phyloP scores from a whole-genome alignment of 1,140 invertebrate species.

The Protaetia brevitarsis region DNA sequence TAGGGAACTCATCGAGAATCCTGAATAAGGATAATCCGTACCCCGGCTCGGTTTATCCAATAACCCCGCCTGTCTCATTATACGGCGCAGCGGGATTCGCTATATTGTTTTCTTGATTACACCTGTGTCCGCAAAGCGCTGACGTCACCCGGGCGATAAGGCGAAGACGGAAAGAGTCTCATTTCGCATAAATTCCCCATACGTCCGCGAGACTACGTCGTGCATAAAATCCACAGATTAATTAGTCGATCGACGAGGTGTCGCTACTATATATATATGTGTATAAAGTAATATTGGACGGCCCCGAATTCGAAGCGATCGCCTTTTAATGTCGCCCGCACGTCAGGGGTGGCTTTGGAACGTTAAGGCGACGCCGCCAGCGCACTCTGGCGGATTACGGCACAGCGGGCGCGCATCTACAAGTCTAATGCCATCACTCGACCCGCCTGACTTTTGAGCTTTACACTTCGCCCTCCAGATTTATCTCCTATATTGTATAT shows the following conservation, averaged over 20 bases:
- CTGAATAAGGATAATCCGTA: constrained; percentile 36
- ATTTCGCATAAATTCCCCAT: background rate
- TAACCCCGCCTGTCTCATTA: constrained; percentile 39
- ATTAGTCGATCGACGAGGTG: background rate
- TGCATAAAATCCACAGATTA: too few relatives aligned
- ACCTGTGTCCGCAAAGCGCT: constrained; percentile 29
- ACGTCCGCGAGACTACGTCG: background rate
- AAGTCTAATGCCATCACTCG: constrained; percentile 27
- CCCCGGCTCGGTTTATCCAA: constrained; percentile 32
- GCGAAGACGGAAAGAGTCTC: background rate
- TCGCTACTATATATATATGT: background rate
- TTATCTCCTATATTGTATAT: constrained; percentile 20
- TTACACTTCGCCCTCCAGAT: constrained; percentile 19
- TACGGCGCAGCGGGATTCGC: constrained; percentile 40
- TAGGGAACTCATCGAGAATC: constrained; percentile 29
- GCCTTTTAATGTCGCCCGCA: constrained; percentile 17
- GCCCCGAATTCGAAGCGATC: background rate
- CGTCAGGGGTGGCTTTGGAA: constrained; percentile 21
- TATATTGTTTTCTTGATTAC: constrained; percentile 47
- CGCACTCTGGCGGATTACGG: constrained; percentile 19
- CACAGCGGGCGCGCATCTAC: constrained; percentile 25
- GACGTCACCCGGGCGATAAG: background rate
- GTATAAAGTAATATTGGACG: background rate
- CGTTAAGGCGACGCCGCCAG: constrained; percentile 19
- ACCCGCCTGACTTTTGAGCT: constrained; percentile 23